phyloP scores from a whole-genome alignment of 2,113 vertebrate species.

The Rana temporaria region DNA sequence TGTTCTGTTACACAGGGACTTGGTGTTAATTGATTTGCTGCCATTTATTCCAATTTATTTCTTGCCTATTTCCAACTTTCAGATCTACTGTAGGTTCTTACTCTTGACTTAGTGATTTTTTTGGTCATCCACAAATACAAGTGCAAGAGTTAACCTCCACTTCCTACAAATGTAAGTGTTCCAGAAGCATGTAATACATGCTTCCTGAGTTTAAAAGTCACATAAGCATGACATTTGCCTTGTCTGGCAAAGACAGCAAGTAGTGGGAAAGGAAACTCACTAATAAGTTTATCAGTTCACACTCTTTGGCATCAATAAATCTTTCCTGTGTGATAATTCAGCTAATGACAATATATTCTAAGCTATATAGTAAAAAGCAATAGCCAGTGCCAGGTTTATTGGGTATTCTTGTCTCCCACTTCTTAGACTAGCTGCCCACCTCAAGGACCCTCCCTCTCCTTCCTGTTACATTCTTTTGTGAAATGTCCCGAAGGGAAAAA shows the following conservation, averaged over 20 bases:
- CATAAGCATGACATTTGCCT: slow-evolving; percentile 1
- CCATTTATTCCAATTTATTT: too few species aligned
- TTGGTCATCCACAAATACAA: neutral
- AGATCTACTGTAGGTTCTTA: too few species aligned
- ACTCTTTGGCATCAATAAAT: neutral
- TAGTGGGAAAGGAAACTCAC: neutral
- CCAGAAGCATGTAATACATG: neutral
- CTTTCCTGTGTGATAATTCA: slow-evolving; percentile 27
- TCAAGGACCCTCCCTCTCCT: slow-evolving; percentile 26
- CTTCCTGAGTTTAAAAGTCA: slow-evolving; percentile 18
- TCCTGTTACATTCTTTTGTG: slow-evolving; percentile 38
- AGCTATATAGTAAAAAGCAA: neutral
- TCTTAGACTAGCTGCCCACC: neutral
- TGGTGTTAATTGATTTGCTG: too few species aligned
- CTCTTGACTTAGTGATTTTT: neutral
- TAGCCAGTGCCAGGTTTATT: slow-evolving; percentile 9
- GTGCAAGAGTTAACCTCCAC: slow-evolving; percentile 15
- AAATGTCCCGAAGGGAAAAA: slow-evolving; percentile 53
- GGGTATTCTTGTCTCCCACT: slow-evolving; percentile 3
- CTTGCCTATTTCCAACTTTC: too few species aligned
- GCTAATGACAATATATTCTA: neutral
- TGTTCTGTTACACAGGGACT: too few species aligned
- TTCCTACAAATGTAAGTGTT: slow-evolving; percentile 3
- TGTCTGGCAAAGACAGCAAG: neutral
- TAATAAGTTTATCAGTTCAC: neutral